Evolutionary conservation across 1,140 invertebrate genomes (phyloP), one percentile per base, ranked within the genome.

Genomic region (Carposina sasakii): DNA sequence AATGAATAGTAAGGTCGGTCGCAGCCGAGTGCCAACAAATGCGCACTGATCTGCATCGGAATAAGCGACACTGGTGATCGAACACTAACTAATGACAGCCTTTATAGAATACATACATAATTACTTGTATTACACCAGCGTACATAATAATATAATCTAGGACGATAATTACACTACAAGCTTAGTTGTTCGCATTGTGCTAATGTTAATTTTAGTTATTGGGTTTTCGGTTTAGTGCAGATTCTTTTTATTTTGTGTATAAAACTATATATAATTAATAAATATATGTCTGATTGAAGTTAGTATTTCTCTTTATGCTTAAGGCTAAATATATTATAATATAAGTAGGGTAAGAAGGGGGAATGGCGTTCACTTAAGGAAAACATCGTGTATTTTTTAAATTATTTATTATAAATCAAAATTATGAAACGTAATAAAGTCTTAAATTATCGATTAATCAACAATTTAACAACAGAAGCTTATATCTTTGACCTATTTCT

Each of bases 41-140:
- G 22, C 33, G 59, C 51, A 41, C 22, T 8, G 20, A 57, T 63
- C 53, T 63, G 57, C 60, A 63, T 63, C 51, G 57, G 39, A 63
- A 63, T 60, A 48, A 53, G 23, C 12, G 41, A 22, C 49, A 23
- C 46, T 39, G 24, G 12, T 36, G 24, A 16, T 39, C 39, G 31
- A 33, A 42, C 34, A 44, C 48, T 54, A 44, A 42, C 23, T 48
- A 37, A 20, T 26, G 16, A 42, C 40, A 43, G 30, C 34, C 43
- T 39, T 43, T 36, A 36, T n/a, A n/a, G n/a, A n/a, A n/a, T n/a
- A n/a, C n/a, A n/a, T n/a, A n/a, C n/a, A n/a, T n/a, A n/a, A n/a
- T n/a, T n/a, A n/a, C n/a, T n/a, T n/a, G n/a, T n/a, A n/a, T n/a
- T n/a, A n/a, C n/a, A n/a, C n/a, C n/a, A n/a, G n/a, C n/a, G n/a